Evolutionary conservation across 2,113 vertebrate genomes (phyloP), one percentile per base, ranked within the genome.

Genomic region (Ancistrus triradiatus): DNA sequence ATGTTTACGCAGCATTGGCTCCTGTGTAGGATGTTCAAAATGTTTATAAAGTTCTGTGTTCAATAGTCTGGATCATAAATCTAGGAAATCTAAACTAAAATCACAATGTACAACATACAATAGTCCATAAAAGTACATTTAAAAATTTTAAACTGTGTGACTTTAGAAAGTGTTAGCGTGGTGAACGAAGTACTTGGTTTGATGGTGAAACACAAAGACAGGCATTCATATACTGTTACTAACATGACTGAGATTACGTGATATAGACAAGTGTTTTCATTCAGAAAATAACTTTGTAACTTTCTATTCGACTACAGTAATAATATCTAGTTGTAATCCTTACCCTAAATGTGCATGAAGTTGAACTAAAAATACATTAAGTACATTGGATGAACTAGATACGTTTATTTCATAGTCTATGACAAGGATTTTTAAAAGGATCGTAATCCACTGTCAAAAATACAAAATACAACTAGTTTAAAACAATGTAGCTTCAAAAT

Each of bases 391-490:
- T 61, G 18, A 66, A 1, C 28, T 61, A 15, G 66, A 49, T 53
- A 61, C 69, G 64, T 53, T 24, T 57, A 64, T 53, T 24, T 57
- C 40, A 68, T 70, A 75, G 66, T 68, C 44, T 55, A 56, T 59
- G 63, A 60, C 53, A 38, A 63, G 63, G 74, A 56, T 65, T 73
- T 73, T 51, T 17, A 49, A 78, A 82, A 81, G 72, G 72, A 80
- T 60, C 71, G n/a, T n/a, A n/a, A 9, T 59, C 50, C 66, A 72
- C 74, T 58, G 51, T 58, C 33, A 73, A 82, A 84, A 88, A 83
- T 84, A 83, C 77, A 86, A 82, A 88, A 87, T 84, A 85, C 79
- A 79, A 80, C 53, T 24, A 66, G 64, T 53, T 60, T 27, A 66
- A 81, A 80, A 77, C 49, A 72, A 81, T 83, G 55, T 49, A 68